phyloP scores from a whole-genome alignment of 1,140 invertebrate genomes.

The Caerostris extrusa region DNA sequence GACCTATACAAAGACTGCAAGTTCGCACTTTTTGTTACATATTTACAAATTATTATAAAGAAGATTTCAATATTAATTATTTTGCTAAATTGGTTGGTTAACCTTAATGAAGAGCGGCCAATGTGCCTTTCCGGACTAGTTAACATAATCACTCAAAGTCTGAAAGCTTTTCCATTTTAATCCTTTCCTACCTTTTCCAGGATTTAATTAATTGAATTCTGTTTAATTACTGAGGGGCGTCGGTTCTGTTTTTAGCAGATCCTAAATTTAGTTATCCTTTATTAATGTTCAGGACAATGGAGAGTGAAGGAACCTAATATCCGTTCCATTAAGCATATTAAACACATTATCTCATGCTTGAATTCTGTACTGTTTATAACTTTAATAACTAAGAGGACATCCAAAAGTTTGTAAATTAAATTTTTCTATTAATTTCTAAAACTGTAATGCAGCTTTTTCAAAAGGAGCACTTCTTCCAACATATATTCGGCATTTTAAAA shows the following conservation, averaged over 20 bases:
- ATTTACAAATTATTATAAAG: too few species aligned
- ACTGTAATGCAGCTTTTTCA: too few species aligned
- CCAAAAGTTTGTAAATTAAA: too few species aligned
- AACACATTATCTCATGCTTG: not conserved
- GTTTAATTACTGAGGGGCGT: not conserved
- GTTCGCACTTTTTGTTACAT: too few species aligned
- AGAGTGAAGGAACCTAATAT: not conserved
- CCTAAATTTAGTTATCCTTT: not conserved
- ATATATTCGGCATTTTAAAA: too few species aligned
- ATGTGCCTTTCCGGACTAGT: not conserved
- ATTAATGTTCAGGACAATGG: not conserved
- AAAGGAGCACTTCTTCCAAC: too few species aligned
- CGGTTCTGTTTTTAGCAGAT: not conserved
- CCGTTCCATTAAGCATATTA: not conserved
- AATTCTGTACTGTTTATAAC: not conserved
- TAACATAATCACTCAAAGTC: not conserved
- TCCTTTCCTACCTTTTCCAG: not conserved
- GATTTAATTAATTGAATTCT: conserved; percentile 2
- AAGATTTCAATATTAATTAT: too few species aligned
- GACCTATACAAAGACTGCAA: too few species aligned
- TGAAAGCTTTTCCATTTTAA: not conserved
- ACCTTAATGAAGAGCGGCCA: too few species aligned
- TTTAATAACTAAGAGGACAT: not conserved
- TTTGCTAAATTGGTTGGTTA: too few species aligned
- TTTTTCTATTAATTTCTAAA: too few species aligned